Evolutionary conservation across 2,888 invertebrate genomes (phyloP).

Genomic region (Tiliacea aurago): DNA sequence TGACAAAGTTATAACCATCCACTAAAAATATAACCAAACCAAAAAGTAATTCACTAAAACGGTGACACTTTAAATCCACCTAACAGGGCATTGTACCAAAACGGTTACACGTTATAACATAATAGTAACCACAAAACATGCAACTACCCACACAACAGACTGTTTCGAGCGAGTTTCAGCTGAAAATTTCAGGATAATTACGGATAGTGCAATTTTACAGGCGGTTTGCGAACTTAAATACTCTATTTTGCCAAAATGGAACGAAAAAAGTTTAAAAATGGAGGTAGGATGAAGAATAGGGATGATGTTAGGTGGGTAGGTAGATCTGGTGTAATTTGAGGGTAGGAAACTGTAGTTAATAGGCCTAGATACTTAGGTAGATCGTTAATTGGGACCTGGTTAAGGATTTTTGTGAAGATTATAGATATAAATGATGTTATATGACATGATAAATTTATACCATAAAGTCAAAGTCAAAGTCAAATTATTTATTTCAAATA

Average conservation of each 20-base stretch:
- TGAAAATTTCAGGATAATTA: slow-evolving; percentile 77
- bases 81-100: slow-evolving; percentile 29
- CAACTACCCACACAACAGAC: slow-evolving; percentile 26
- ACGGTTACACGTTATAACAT: slow-evolving; percentile 22
- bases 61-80: background rate
- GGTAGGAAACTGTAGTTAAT: slow-evolving; percentile 13
- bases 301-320: slow-evolving; percentile 20
- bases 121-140: slow-evolving; percentile 40
- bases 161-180: slow-evolving; percentile 46
- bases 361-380: background rate
- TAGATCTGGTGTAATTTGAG: slow-evolving; percentile 40
- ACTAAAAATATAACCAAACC: background rate
- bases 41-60: slow-evolving; percentile 15
- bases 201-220: slow-evolving; percentile 82
- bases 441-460: no score
- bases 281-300: slow-evolving; percentile 38
- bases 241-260: slow-evolving; percentile 73
- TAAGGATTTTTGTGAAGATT: background rate
- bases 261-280: slow-evolving; percentile 48
- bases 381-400: background rate
- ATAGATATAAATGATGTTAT: background rate
- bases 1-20: background rate
- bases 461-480: no score
- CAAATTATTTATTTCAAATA: no score
- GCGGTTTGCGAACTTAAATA: slow-evolving; percentile 73